Evolutionary conservation across 2,797 vertebrate genomes (phyloP).

Genomic region (Molossus alvarezi): DNA sequence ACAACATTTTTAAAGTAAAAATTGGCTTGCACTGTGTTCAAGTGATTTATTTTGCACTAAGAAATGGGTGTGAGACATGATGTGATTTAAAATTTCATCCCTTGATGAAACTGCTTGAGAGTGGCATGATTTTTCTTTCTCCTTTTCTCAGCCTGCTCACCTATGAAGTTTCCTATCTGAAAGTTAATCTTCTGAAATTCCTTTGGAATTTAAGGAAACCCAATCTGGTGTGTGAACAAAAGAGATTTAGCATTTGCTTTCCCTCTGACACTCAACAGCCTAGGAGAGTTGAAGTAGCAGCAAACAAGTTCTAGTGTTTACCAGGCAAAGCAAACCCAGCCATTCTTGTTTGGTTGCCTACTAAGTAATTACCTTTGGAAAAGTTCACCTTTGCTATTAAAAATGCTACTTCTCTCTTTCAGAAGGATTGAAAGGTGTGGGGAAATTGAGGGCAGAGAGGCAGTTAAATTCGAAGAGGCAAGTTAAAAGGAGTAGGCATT

Average conservation of each 20-base stretch:
- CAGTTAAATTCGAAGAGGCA: not conserved
- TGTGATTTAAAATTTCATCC: slow-evolving; percentile 99
- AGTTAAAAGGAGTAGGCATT: slow-evolving; percentile 56
- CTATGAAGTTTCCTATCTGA: slow-evolving; percentile 87
- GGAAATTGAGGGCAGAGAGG: not conserved
- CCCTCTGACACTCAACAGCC: slow-evolving; percentile 39
- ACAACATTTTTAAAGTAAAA: slow-evolving; percentile 85
- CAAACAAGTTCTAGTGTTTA: not conserved
- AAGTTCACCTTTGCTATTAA: slow-evolving; percentile 43
- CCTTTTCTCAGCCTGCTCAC: slow-evolving; percentile 83
- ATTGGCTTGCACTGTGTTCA: slow-evolving; percentile 95
- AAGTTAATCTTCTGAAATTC: slow-evolving; percentile 86
- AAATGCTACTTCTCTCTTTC: slow-evolving; percentile 24
- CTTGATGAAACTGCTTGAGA: slow-evolving; percentile 92
- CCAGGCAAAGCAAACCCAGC: not conserved
- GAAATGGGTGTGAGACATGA: slow-evolving; percentile 95
- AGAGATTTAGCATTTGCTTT: slow-evolving; percentile 56
- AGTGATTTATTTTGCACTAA: slow-evolving; percentile 96
- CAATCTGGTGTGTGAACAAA: slow-evolving; percentile 83
- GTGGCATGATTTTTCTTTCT: slow-evolving; percentile 85
- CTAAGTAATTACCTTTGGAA: slow-evolving; percentile 36
- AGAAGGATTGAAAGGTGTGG: slow-evolving; percentile 30
- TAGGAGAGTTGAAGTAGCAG: slow-evolving; percentile 54
- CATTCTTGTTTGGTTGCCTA: not conserved
- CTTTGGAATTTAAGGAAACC: slow-evolving; percentile 80